Evolutionary conservation across 2,888 invertebrate species (phyloP).

Genomic region (Uloborus plumipes): DNA sequence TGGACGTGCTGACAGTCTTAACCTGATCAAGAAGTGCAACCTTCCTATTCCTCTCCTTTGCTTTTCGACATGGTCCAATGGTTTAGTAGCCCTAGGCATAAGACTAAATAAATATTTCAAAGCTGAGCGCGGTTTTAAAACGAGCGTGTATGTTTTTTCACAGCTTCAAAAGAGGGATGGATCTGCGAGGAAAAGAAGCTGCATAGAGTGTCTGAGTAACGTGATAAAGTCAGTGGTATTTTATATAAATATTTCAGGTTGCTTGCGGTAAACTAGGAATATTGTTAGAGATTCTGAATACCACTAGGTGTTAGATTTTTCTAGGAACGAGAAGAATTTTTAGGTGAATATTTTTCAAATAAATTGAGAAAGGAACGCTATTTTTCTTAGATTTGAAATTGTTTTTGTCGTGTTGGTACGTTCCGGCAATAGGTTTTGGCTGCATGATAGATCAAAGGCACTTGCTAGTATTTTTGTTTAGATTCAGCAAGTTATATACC

Average conservation of each 20-base stretch:
- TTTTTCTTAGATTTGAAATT: no score
- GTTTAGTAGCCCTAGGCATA: constrained; percentile 17
- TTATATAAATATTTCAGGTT: constrained; percentile 40
- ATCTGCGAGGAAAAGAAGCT: background rate
- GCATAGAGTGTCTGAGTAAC: constrained; percentile 16
- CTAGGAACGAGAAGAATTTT: no score
- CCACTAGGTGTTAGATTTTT: background rate
- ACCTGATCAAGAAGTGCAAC: constrained; percentile 32
- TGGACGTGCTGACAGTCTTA: constrained; percentile 34
- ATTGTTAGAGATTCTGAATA: background rate
- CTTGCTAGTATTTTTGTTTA: no score
- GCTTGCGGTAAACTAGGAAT: constrained; percentile 13
- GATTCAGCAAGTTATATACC: no score
- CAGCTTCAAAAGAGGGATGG: constrained; percentile 11
- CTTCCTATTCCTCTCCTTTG: background rate
- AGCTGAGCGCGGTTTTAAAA: constrained; percentile 33
- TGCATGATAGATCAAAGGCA: no score
- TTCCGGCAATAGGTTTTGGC: no score
- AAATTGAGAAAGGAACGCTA: no score
- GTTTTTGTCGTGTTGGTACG: no score
- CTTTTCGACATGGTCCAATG: background rate
- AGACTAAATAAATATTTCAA: constrained; percentile 41
- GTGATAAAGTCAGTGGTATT: constrained; percentile 23
- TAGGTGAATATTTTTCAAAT: no score
- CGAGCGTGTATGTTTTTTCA: constrained; percentile 23